A percentile compares a stretch with the other conserved stretches of the same genome.
phyloP scores from a whole-genome alignment of 2,797 vertebrate species.

The Helicolenus hilgendorfi region DNA sequence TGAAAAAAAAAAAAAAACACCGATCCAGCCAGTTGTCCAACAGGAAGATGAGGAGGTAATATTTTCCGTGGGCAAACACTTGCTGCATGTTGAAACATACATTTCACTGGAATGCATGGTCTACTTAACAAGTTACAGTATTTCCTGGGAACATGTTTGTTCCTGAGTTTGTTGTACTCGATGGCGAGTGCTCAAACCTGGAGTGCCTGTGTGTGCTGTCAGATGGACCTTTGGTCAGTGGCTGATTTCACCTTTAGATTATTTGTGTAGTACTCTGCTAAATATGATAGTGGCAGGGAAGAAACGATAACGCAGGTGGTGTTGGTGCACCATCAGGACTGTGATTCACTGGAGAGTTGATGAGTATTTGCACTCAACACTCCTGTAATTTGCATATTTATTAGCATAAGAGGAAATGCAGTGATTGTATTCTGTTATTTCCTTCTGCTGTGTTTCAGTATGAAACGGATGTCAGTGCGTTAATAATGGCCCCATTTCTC shows the following conservation, averaged over 20 bases:
- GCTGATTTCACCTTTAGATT: constrained; percentile 2
- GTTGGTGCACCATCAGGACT: background rate
- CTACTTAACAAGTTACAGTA: constrained; percentile 20
- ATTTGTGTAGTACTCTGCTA: background rate
- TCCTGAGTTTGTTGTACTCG: constrained; percentile 37
- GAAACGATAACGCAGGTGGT: background rate
- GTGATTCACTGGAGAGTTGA: background rate
- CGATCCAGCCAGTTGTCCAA: background rate
- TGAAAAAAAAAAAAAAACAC: background rate
- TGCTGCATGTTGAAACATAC: constrained; percentile 83
- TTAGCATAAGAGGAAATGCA: background rate
- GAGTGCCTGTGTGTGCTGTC: background rate
- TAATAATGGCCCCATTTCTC: background rate
- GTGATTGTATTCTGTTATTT: background rate
- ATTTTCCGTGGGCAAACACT: constrained; percentile 49
- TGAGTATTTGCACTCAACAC: background rate
- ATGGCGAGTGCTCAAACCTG: background rate
- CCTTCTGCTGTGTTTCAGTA: background rate
- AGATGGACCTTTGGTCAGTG: constrained; percentile 22
- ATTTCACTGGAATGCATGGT: constrained; percentile 69
- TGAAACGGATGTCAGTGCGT: background rate
- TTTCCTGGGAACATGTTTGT: constrained; percentile 49
- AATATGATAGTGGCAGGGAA: background rate
- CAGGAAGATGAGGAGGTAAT: constrained; percentile 31
- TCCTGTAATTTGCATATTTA: background rate